Percentiles rank a stretch among this genome's conserved stretches.
These are phyloP conservation scores for Phalacrocorax aristotelis DNA, from an alignment of 2,113 vertebrate genomes.

Conservation along the genomic window DNA sequence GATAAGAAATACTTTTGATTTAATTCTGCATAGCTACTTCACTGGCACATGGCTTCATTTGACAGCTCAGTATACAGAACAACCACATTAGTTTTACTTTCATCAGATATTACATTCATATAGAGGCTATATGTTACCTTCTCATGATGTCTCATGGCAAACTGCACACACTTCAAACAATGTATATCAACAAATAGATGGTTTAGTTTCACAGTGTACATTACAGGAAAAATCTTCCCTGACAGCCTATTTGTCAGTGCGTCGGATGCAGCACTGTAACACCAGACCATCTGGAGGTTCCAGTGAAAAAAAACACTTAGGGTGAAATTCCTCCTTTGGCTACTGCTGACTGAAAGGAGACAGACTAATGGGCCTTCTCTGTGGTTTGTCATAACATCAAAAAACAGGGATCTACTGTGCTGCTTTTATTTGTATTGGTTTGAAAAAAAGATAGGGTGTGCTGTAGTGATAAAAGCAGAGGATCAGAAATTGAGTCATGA, in stretches of 20 bases:
- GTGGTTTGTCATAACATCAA: background rate
- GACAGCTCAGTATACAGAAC: background rate
- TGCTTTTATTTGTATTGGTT: constrained; percentile 16
- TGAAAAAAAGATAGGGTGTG: background rate
- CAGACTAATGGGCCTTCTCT: constrained; percentile 23
- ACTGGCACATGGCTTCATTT: background rate
- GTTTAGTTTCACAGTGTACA: constrained; percentile 58
- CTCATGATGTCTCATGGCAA: constrained; percentile 15
- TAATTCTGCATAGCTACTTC: background rate
- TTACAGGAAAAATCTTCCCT: constrained; percentile 48
- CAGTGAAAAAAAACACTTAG: background rate
- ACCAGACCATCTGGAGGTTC: constrained; percentile 59
- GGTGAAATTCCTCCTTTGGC: constrained; percentile 40
- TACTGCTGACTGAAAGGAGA: constrained; percentile 21
- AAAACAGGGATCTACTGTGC: background rate
- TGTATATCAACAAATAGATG: constrained; percentile 58
- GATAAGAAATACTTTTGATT: background rate
- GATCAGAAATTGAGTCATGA: constrained; percentile 39
- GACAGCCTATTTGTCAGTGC: constrained; percentile 61
- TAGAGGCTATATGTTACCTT: background rate
- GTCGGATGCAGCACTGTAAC: constrained; percentile 36
- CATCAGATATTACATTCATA: background rate
- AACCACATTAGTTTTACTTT: background rate
- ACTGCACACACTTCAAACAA: constrained; percentile 39
- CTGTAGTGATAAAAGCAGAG: background rate